Conservation (phyloP, 2,797 vertebrate species). For the Microcaecilia unicolor region DNA sequence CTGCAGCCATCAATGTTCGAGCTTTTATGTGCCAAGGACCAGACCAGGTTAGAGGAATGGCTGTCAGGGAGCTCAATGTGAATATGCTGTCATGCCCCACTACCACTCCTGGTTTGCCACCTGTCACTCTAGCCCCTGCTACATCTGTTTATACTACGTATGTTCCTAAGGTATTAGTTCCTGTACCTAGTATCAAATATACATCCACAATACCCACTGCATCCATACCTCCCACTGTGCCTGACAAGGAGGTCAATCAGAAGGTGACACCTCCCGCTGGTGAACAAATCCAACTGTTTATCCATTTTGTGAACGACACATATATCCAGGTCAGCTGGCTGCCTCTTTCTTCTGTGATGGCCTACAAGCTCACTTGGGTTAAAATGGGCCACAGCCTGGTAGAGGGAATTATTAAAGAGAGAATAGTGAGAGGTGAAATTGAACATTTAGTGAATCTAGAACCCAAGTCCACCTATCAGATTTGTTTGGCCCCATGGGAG, state of each 20-base stretch:
- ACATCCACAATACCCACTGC: slow-evolving; percentile 43
- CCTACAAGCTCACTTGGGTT: slow-evolving; percentile 94
- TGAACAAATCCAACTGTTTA: slow-evolving; percentile 77
- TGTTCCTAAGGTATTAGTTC: slow-evolving; percentile 27
- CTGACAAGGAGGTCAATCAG: slow-evolving; percentile 45
- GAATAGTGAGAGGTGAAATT: slow-evolving; percentile 76
- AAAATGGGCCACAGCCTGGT: slow-evolving; percentile 86
- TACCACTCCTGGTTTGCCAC: slow-evolving; percentile 48
- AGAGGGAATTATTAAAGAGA: slow-evolving; percentile 79
- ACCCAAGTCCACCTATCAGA: slow-evolving; percentile 83
- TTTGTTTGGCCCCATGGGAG: slow-evolving; percentile 90
- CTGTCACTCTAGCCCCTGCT: slow-evolving; percentile 59
- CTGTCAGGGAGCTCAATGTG: slow-evolving; percentile 81
- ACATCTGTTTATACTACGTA: slow-evolving; percentile 44
- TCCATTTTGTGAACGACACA: slow-evolving; percentile 80
- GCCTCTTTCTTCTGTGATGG: slow-evolving; percentile 78
- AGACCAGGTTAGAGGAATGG: slow-evolving; percentile 87
- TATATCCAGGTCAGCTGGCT: slow-evolving; percentile 87
- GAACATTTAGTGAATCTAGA: slow-evolving; percentile 73
- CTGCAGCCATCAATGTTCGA: slow-evolving; percentile 77
- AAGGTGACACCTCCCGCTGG: slow-evolving; percentile 55
- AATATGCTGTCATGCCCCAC: slow-evolving; percentile 81
- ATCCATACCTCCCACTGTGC: slow-evolving; percentile 48
- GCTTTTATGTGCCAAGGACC: slow-evolving; percentile 93
- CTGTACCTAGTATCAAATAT: slow-evolving; percentile 33